A percentile compares a stretch with the other conserved stretches of the same genome.
Conservation (phyloP, 2,888 invertebrate species). For the Exephanes ischioxanthus region DNA sequence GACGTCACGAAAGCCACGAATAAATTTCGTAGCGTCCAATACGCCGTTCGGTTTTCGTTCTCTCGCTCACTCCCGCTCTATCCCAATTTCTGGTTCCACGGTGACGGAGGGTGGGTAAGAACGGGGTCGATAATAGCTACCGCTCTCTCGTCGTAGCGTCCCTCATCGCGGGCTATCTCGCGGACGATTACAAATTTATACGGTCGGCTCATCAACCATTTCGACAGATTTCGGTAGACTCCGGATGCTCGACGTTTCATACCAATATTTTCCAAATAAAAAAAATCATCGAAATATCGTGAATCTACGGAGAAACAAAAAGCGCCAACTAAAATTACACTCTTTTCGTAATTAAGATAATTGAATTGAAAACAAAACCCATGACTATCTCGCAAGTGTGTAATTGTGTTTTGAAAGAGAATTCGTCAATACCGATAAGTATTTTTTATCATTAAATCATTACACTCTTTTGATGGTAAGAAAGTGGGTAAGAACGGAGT, state of each 20-base stretch:
- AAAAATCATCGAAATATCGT: no score
- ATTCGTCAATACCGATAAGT: no score
- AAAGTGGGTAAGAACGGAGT: no score
- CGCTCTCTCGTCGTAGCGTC: constrained; percentile 19
- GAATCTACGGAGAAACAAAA: no score
- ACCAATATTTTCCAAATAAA: no score
- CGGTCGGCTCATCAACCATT: background rate
- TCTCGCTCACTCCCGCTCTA: constrained; percentile 48
- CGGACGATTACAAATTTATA: constrained; percentile 36
- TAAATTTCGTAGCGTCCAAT: constrained; percentile 69
- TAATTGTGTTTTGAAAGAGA: no score
- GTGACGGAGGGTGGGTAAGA: constrained; percentile 17
- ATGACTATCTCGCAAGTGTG: no score
- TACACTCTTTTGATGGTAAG: no score
- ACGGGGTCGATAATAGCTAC: constrained; percentile 29
- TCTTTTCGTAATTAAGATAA: no score
- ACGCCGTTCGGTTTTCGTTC: constrained; percentile 62
- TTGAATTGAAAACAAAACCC: no score
- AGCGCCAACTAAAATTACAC: no score
- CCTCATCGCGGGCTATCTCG: constrained; percentile 25
- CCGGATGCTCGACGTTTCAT: background rate
- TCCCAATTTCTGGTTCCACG: constrained; percentile 53
- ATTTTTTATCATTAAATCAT: background rate
- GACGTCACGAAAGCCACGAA: constrained; percentile 68
- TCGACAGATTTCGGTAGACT: constrained; percentile 1